A percentile compares a stretch with the other conserved stretches of the same genome.
phyloP scores from a whole-genome alignment of 2,888 invertebrate genomes.

The Cheilosia soror region DNA sequence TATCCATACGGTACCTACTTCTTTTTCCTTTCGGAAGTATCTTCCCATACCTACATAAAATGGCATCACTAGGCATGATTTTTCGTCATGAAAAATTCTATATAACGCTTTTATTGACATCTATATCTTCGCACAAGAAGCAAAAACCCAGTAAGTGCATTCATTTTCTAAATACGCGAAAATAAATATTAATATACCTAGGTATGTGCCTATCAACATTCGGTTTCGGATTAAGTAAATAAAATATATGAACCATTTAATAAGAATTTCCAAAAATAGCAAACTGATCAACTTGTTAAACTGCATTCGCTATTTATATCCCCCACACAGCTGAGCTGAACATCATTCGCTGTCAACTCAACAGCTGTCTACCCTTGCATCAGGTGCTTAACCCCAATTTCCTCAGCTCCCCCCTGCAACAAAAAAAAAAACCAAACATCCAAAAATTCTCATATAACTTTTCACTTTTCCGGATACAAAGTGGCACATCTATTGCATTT shows the following conservation, averaged over 20 bases:
- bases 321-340: slow-evolving; percentile 6
- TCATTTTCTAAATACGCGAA: neutral
- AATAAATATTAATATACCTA: no score
- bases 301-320: neutral
- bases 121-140: slow-evolving; percentile 6
- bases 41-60: neutral
- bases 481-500: slow-evolving; percentile 27
- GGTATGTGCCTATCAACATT: neutral
- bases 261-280: neutral
- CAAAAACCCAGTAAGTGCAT: neutral
- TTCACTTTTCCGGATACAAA: slow-evolving; percentile 45
- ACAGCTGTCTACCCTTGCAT: slow-evolving; percentile 45
- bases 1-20: no score
- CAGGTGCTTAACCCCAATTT: slow-evolving; percentile 37
- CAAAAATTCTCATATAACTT: neutral
- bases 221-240: neutral
- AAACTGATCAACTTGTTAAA: neutral
- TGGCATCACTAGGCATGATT: neutral
- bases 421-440: neutral
- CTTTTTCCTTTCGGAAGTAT: no score
- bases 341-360: neutral
- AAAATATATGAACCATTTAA: neutral
- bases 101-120: neutral
- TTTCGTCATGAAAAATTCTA: neutral
- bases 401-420: neutral